phyloP scores from a whole-genome alignment of 2,797 vertebrate species.

The Toxotes lorentzi region DNA sequence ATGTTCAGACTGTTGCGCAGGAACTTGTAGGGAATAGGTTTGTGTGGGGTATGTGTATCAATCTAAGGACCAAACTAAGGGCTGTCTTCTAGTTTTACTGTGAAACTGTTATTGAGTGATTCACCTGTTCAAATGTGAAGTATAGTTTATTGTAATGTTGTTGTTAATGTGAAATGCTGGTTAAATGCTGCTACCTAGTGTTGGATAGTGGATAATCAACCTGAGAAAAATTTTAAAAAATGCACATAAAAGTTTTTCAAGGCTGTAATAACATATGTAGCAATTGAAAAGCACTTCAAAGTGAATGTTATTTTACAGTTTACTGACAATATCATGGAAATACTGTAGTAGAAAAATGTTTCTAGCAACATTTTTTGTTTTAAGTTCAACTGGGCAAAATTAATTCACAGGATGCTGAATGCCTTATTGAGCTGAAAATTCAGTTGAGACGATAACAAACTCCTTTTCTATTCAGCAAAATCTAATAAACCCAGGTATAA shows the following conservation, averaged over 20 bases:
- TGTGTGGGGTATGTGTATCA: background rate
- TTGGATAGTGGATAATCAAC: background rate
- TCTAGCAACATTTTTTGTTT: background rate
- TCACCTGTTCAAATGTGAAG: background rate
- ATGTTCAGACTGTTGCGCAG: background rate
- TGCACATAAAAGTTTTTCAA: background rate
- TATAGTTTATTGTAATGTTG: background rate
- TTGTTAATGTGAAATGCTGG: background rate
- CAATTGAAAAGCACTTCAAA: background rate
- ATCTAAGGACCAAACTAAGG: background rate
- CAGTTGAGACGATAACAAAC: background rate
- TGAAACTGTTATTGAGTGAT: background rate
- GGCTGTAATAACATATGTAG: background rate
- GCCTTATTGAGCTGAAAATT: background rate
- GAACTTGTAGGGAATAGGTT: background rate
- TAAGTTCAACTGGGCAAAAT: no score
- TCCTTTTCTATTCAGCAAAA: background rate
- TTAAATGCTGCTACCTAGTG: constrained; percentile 43
- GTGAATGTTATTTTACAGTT: background rate
- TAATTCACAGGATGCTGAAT: background rate
- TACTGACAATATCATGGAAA: background rate
- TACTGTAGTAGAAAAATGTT: background rate
- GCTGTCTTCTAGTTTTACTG: background rate
- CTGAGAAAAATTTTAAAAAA: background rate
- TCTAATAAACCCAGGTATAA: background rate